phyloP scores from a whole-genome alignment of 2,113 vertebrate species.

The Ailuropoda melanoleuca region DNA sequence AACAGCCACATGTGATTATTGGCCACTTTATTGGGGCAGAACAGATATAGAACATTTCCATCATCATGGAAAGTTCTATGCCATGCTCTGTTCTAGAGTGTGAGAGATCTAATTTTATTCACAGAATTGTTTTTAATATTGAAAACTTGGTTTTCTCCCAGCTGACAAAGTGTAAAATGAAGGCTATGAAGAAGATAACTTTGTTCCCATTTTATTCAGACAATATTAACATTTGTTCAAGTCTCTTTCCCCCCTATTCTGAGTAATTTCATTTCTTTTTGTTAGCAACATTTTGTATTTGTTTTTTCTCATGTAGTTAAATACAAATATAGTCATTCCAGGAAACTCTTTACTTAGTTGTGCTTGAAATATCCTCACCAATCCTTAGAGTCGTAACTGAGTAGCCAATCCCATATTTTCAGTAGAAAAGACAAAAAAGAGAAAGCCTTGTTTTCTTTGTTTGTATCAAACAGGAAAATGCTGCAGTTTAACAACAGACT shows the following conservation, averaged over 20 bases:
- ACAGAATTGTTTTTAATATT: background rate
- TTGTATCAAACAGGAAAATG: background rate
- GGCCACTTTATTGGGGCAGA: background rate
- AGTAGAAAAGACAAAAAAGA: background rate
- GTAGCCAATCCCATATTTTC: background rate
- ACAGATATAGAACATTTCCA: background rate
- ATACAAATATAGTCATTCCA: background rate
- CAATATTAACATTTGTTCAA: background rate
- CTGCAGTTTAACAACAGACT: background rate
- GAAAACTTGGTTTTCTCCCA: background rate
- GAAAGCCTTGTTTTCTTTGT: background rate
- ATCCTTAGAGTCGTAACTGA: background rate
- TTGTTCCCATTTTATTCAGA: background rate
- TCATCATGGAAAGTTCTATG: background rate
- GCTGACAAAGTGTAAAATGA: background rate
- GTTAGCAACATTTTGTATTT: background rate
- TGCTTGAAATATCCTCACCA: background rate
- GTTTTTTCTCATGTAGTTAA: conserved; percentile 38
- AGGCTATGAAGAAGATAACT: background rate
- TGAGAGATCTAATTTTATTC: background rate
- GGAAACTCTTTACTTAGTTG: background rate
- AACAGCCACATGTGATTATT: background rate
- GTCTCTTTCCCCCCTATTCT: background rate
- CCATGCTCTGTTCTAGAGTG: background rate
- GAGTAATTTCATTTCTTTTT: conserved; percentile 36